These are phyloP conservation scores for Diploptera punctata DNA, from an alignment of 2,888 invertebrate genomes.

Conservation along the genomic window DNA sequence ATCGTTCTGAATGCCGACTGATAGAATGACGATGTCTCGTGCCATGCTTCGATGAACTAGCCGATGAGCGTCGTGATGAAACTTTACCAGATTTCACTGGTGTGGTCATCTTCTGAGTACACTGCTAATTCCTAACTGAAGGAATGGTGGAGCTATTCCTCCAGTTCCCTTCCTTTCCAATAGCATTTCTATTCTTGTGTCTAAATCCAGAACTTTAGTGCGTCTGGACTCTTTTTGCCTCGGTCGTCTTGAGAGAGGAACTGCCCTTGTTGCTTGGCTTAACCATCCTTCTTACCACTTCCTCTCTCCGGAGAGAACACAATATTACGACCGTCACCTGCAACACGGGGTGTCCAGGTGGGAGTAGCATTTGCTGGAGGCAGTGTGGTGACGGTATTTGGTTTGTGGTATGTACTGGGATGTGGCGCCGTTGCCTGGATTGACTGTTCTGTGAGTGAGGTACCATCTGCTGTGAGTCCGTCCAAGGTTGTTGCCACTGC, in stretches of 20 bases:
- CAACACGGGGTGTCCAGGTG: conserved; percentile 39
- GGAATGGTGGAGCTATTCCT: conserved; percentile 60
- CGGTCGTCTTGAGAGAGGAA: conserved; percentile 23
- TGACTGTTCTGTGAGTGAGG: conserved; percentile 38
- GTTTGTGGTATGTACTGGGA: conserved; percentile 27
- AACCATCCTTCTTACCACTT: conserved; percentile 28
- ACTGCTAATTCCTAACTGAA: conserved; percentile 48
- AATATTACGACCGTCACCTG: conserved; percentile 20
- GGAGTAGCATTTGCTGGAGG: conserved; percentile 42
- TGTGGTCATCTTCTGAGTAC: too few relatives aligned
- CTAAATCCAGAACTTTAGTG: conserved; percentile 56
- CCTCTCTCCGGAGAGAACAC: conserved; percentile 36
- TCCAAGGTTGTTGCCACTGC: conserved; percentile 45
- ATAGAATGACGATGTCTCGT: background rate
- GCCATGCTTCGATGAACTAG: conserved; percentile 25
- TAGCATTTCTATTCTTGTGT: conserved; percentile 85
- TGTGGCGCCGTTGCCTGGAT: too few relatives aligned
- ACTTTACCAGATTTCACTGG: conserved; percentile 21
- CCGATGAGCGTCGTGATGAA: conserved; percentile 41
- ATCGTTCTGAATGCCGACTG: conserved; percentile 8
- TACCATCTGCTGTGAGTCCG: conserved; percentile 19
- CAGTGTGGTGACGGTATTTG: conserved; percentile 38
- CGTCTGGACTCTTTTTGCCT: too few relatives aligned
- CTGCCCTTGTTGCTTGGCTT: background rate
- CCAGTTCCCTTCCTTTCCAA: conserved; percentile 79